Evolutionary conservation across 2,113 vertebrate species (phyloP), one percentile per base, ranked within the genome.

Genomic region (Andinoacara biseriatus): DNA sequence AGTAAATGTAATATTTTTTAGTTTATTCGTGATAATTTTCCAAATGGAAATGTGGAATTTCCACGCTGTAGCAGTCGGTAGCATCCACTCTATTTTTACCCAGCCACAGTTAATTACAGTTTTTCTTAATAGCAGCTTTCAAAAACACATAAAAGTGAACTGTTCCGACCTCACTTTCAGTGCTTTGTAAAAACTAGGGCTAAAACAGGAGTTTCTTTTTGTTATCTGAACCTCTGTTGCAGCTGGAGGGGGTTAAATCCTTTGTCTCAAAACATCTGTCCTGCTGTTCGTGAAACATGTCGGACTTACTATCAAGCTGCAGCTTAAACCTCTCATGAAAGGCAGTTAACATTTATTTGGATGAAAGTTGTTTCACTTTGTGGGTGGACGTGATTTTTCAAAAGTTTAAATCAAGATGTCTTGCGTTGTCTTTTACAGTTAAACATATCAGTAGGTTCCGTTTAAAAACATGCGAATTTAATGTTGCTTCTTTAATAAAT

Each of bases 221-320:
- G 75, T 74, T 86, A 46, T 84, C 58, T 49, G 56, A 62, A 74
- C 61, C 40, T 24, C 29, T 78, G 76, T 81, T 76, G 87, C 84
- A 92, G 83, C 81, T 89, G 86, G 84, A 88, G 63, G 67, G 84
- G 83, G 80, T 90, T 86, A 77, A 91, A 86, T 92, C 90, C 93
- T 95, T 95, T 95, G 94, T 95, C 93, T 90, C 86, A 58, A 86
- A 91, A 95, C 94, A 94, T 95, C 94, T 94, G 93, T 86, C 88
- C 90, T 84, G 86, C 89, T 89, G 88, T 88, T 84, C 81, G 72
- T 86, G 86, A 86, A 88, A n/a, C 83, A 69, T 85, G 59, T 76
- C 58, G 7, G 74, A 58, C 33, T 75, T 35, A 13, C 63, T 49
- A 65, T n/a, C 0, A 60, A 52, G 49, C 78, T 80, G 62, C 77